Conservation (phyloP, 2,888 invertebrate genomes). For the Caenorhabditis plicata region DNA sequence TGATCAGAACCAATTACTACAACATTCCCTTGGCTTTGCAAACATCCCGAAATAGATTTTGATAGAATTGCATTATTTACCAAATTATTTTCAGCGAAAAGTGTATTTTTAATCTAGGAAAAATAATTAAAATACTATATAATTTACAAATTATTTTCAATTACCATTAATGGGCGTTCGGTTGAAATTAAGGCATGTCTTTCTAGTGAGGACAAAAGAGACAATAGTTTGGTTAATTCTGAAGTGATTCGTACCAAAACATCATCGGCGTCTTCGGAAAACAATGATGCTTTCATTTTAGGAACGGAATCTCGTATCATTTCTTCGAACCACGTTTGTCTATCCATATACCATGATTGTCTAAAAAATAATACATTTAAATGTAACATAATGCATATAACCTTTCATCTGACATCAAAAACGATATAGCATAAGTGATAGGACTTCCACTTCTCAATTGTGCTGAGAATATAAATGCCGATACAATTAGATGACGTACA, state of each 20-base stretch:
- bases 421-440: conserved; percentile 54
- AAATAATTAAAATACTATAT: neutral
- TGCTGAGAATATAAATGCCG: conserved; percentile 53
- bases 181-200: conserved; percentile 35
- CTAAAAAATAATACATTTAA: conserved; percentile 26
- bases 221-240: conserved; percentile 37
- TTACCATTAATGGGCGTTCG: conserved; percentile 33
- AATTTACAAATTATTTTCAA: neutral
- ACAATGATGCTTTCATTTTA: conserved; percentile 44
- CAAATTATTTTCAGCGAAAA: conserved; percentile 23
- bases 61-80: conserved; percentile 35
- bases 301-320: conserved; percentile 45
- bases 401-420: conserved; percentile 47
- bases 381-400: conserved; percentile 12
- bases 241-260: conserved; percentile 48
- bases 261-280: conserved; percentile 45
- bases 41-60: conserved; percentile 49
- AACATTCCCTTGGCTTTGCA: conserved; percentile 56
- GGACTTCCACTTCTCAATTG: conserved; percentile 32
- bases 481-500: conserved; percentile 43
- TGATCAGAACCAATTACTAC: conserved; percentile 54
- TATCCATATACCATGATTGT: conserved; percentile 55
- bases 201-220: conserved; percentile 41
- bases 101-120: conserved; percentile 40
- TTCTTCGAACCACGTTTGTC: conserved; percentile 44